Base-by-base conservation (phyloP, 1,140 invertebrate species). In the Apis florea region DNA sequence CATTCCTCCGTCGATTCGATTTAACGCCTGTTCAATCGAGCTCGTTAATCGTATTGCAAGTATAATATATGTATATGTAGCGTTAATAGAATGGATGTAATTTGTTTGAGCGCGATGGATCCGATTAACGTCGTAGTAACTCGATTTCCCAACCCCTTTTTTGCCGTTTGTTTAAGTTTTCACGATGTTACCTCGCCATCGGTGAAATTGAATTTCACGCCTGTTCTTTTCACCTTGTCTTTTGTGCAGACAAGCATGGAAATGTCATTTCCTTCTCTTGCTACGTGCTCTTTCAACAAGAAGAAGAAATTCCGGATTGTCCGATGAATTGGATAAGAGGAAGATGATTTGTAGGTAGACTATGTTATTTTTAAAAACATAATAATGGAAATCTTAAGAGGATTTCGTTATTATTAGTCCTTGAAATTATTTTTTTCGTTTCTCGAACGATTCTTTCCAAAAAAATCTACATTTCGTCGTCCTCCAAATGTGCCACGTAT, bases 81-180 rank as follows among this genome's bases (percentile, higher is more conserved):
- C 31, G 31, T 40, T 63, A 51, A 63, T 51, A 31, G 47, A 59
- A 73, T 49, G 59, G 17, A 24, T 17, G 72, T 31, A 71, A 61
- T 61, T 61, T 74, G 72, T 61, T 74, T 15, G 58, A 58, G 56
- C 68, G 31, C 17, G 71, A 73, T 74, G 40, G 40, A 53, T 75
- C 24, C 72, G 58, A 74, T 75, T 26, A 58, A 74, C 15, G 71
- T 49, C 56, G 15, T 5, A 40, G 15, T 31, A 40, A 51, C 47
- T 64, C 47, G 49, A 19, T 74, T 75, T 56, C 54, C 68, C 11
- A 19, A 1, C 17, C 31, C 68, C 19, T 15, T 6, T 51, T 11
- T 51, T 11, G 17, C 5, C 47, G 24, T 63, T 64, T 64, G 59
- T 64, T 75, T 49, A 47, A 74, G 40, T 63, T 75, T 75, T 64